These are phyloP conservation scores for Trachelus tabidus DNA, from an alignment of 2,888 invertebrate species.

Conservation along the genomic window DNA sequence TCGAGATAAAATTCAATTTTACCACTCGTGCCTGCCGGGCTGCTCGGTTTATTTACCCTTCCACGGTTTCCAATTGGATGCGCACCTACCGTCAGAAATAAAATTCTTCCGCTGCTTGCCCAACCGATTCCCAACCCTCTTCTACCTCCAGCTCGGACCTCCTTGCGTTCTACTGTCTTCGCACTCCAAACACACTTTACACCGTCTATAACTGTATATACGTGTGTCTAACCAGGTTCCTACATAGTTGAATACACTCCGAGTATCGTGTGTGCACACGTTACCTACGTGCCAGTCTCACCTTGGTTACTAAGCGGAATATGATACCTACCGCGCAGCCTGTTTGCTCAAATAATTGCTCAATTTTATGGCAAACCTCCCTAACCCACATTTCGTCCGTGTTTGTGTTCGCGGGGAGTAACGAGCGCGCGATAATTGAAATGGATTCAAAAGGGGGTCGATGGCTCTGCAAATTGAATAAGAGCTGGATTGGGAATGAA, in stretches of 20 bases:
- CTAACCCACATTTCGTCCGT: not conserved
- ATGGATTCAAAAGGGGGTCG: not conserved
- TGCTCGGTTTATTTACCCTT: slow-evolving; percentile 44
- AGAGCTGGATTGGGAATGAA: not conserved
- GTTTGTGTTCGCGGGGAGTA: not conserved
- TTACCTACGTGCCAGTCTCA: slow-evolving; percentile 26
- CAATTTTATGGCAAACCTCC: not conserved
- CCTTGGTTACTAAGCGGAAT: slow-evolving; percentile 38
- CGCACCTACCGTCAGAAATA: slow-evolving; percentile 39
- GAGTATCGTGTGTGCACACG: not conserved
- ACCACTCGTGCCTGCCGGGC: slow-evolving; percentile 26
- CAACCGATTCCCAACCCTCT: not conserved
- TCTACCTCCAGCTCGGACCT: not conserved
- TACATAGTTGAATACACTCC: not conserved
- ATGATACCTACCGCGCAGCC: slow-evolving; percentile 15
- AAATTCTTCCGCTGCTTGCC: slow-evolving; percentile 38
- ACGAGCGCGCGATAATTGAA: not conserved
- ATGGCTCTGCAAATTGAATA: not conserved
- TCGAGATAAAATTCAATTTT: slow-evolving; percentile 55
- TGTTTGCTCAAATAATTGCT: slow-evolving; percentile 47
- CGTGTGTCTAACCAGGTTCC: not conserved
- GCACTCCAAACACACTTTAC: not conserved
- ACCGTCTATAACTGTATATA: not conserved
- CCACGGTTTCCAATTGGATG: slow-evolving; percentile 44
- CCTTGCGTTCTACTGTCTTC: not conserved